Conservation (phyloP, 2,113 vertebrate species). For the Galeopterus variegatus region DNA sequence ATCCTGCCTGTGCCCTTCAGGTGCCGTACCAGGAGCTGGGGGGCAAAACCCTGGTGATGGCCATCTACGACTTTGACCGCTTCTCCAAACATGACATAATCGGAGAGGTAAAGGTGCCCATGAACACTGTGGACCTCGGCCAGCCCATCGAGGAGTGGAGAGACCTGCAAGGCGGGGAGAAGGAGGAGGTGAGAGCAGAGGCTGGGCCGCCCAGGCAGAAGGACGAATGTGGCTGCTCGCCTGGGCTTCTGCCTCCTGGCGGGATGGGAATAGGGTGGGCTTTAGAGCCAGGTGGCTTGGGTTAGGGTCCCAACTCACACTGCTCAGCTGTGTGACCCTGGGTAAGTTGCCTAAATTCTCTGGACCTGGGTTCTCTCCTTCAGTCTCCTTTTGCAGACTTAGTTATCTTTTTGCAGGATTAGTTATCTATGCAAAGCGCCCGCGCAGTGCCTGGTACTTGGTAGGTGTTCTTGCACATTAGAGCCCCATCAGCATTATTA, state of each 20-base stretch:
- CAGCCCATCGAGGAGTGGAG: conserved; percentile 98
- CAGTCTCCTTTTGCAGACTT: neutral
- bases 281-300: neutral
- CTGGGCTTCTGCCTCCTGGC: neutral
- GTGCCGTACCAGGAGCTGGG: conserved; percentile 98
- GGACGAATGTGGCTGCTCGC: fast-evolving
- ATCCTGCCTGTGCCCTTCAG: conserved; percentile 83
- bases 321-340: neutral
- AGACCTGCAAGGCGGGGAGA: conserved; percentile 97
- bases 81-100: conserved; percentile 99
- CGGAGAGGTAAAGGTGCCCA: conserved; percentile 96
- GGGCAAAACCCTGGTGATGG: conserved; percentile 97
- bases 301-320: neutral
- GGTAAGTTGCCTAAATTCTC: neutral
- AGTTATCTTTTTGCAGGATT: neutral
- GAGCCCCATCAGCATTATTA: neutral
- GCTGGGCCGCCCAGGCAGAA: neutral
- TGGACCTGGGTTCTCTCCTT: neutral
- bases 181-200: conserved; percentile 94
- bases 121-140: conserved; percentile 98
- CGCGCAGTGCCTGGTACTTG: neutral
- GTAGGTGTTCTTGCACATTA: neutral
- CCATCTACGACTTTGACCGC: conserved; percentile 98
- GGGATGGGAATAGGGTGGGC: fast-evolving
- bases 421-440: fast-evolving